phyloP scores from a whole-genome alignment of 2,888 invertebrate species.

The Sphinx pinastri region DNA sequence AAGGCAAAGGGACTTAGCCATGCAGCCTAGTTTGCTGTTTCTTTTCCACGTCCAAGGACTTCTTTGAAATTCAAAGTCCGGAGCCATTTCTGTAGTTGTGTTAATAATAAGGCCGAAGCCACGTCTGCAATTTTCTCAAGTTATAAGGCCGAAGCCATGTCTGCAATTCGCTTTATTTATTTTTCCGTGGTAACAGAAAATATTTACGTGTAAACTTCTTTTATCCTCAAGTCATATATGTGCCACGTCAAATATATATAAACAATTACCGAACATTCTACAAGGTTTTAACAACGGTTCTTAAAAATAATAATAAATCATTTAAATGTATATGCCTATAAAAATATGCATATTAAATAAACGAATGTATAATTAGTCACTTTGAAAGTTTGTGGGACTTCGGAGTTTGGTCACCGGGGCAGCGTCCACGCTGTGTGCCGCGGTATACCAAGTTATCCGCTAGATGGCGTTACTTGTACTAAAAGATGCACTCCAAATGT shows the following conservation, averaged over 20 bases:
- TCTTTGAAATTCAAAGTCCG: too few relatives aligned
- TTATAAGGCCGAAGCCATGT: too few relatives aligned
- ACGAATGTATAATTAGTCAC: neutral
- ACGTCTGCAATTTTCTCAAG: too few relatives aligned
- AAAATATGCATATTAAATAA: neutral
- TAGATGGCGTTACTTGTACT: conserved; percentile 29
- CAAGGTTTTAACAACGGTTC: neutral
- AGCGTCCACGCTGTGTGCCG: neutral
- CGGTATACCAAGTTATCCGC: conserved; percentile 27
- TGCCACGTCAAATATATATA: neutral
- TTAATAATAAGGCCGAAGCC: too few relatives aligned
- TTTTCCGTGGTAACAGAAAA: neutral
- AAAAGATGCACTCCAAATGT: neutral
- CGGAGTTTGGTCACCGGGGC: neutral
- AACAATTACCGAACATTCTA: neutral
- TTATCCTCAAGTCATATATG: neutral
- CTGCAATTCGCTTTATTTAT: neutral
- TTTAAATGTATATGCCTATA: too few relatives aligned
- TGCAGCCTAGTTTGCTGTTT: too few relatives aligned
- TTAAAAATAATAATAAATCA: neutral
- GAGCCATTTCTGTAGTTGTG: too few relatives aligned
- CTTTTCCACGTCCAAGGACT: too few relatives aligned
- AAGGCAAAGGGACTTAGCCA: too few relatives aligned
- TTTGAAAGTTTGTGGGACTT: neutral
- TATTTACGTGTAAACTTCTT: neutral